Percentiles rank a stretch among this genome's conserved stretches.
These are phyloP conservation scores for Heliconius cydno DNA, from an alignment of 2,888 invertebrate genomes.

Conservation along the genomic window DNA sequence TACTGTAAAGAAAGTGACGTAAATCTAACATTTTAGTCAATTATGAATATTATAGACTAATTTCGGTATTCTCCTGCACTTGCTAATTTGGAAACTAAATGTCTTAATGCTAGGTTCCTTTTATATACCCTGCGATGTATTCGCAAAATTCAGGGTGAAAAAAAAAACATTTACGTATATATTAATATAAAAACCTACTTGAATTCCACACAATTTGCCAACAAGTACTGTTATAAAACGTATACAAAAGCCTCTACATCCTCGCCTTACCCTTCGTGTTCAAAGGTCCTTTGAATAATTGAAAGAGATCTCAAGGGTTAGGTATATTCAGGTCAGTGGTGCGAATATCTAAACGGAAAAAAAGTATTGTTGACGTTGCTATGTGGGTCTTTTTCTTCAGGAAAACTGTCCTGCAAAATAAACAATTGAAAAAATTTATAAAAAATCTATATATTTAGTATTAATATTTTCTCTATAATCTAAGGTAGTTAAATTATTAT, in stretches of 20 bases:
- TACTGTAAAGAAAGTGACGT: no score
- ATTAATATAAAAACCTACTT: neutral
- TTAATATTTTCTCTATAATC: no score
- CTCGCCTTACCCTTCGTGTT: conserved; percentile 36
- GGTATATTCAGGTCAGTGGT: conserved; percentile 74
- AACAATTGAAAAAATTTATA: neutral
- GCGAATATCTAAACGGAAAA: conserved; percentile 40
- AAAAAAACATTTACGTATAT: neutral
- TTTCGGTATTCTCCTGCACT: no score
- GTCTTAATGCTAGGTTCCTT: no score
- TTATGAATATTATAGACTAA: no score
- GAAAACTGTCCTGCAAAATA: neutral
- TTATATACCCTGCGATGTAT: no score
- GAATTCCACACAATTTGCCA: conserved; percentile 7
- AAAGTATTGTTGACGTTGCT: neutral
- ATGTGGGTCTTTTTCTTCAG: neutral
- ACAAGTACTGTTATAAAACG: conserved; percentile 1
- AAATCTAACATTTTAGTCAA: no score
- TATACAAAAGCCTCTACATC: conserved; percentile 22
- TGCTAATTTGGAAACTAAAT: no score
- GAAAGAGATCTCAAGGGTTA: conserved; percentile 69
- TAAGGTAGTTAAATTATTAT: no score
- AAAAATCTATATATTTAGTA: no score
- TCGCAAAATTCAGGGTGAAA: no score
- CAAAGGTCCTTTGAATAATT: conserved; percentile 76